Percentiles rank a stretch among this genome's conserved stretches.
These are phyloP conservation scores for Macrophya annulata DNA, from an alignment of 2,888 invertebrate species.

Conservation along the genomic window DNA sequence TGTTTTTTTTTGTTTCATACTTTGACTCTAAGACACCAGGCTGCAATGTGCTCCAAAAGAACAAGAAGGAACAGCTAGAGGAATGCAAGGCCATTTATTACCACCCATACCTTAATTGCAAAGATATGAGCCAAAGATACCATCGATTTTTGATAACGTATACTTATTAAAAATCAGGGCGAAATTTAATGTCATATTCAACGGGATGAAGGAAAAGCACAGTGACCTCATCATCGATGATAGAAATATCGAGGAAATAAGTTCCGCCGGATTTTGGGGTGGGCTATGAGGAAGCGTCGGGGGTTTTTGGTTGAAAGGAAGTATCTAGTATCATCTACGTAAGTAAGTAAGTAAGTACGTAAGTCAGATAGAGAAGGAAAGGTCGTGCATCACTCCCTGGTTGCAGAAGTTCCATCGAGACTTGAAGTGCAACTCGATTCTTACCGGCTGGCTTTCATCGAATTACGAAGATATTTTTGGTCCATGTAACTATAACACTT, in stretches of 20 bases:
- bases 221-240: too few relatives aligned
- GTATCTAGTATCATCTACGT: slow-evolving; percentile 51
- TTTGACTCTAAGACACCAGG: slow-evolving; percentile 17
- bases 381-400: slow-evolving; percentile 54
- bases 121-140: not conserved
- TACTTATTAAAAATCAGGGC: too few relatives aligned
- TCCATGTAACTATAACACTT: not conserved
- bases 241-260: not conserved
- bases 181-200: too few relatives aligned
- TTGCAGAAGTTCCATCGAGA: slow-evolving; percentile 40
- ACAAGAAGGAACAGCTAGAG: not conserved
- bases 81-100: slow-evolving; percentile 27
- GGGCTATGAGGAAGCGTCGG: not conserved
- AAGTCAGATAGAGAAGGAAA: slow-evolving; percentile 46
- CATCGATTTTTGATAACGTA: too few relatives aligned
- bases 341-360: not conserved
- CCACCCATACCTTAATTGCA: not conserved
- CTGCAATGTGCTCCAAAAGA: slow-evolving; percentile 8
- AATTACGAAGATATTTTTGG: slow-evolving; percentile 58
- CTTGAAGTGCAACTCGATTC: slow-evolving; percentile 57
- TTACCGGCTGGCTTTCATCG: slow-evolving; percentile 59
- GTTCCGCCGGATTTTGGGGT: slow-evolving; percentile 12
- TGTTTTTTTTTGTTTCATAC: slow-evolving; percentile 19
- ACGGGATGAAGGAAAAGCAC: too few relatives aligned
- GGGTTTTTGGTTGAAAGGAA: slow-evolving; percentile 40